Base-by-base conservation (phyloP, 2,113 vertebrate genomes). In the Alectura lathami region DNA sequence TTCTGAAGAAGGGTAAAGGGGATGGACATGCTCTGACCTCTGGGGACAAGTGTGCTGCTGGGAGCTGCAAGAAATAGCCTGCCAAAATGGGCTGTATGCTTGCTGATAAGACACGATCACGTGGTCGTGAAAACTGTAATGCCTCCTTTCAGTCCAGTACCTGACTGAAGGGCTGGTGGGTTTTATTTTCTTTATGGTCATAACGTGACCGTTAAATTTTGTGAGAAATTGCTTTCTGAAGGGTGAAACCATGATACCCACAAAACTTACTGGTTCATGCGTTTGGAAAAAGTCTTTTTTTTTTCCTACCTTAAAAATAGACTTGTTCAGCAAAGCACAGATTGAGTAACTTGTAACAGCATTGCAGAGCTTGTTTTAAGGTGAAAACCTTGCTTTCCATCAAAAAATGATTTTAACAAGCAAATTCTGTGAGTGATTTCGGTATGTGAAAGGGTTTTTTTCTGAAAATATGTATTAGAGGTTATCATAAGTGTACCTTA, bases 271-370 rank as follows among this genome's bases (percentile, higher is more conserved):
- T 83, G 69, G 73, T 93, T 96, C 81, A 38, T 90, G n/a, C 4
- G 1, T 88, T 91, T 93, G 86, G 68, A 88, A 95, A 51, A 88
- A 91, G 91, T 66, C 27, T 88, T 94, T 45, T 69, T 90, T 95
- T 50, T 66, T 29, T 89, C 67, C 45, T 86, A 67, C 68, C 68
- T 96, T 96, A 97, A 97, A 97, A 96, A 96, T 97, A 96, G 96
- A 90, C 40, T 78, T 79, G 69, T 78, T 96, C 76, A 94, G 56
- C 56, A 81, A 66, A 94, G 76, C 93, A 96, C 94, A 96, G 93
- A 94, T 95, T 96, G 95, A 93, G 75, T 90, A 83, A 86, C 36
- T 88, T 56, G 50, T 83, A 91, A 75, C 68, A 78, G 77, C 80
- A 59, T 85, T 93, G 84, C 88, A 91, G 87, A 86, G 67, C 76